These are phyloP conservation scores for Catharus minimus DNA, from an alignment of 2,113 vertebrate genomes.

Conservation along the genomic window DNA sequence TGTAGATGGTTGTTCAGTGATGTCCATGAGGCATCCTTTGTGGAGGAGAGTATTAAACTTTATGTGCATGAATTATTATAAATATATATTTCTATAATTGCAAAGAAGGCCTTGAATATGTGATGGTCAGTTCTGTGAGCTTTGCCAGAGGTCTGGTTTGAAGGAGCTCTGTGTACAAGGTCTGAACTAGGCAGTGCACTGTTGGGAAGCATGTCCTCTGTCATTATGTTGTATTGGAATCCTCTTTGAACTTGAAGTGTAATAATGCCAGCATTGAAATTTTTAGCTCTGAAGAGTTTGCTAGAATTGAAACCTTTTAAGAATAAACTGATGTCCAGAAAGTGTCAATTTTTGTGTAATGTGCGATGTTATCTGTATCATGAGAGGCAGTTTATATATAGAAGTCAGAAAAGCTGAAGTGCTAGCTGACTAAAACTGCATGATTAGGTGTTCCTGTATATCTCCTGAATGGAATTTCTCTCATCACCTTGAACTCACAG, in stretches of 20 bases:
- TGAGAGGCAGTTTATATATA: background rate
- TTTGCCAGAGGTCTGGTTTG: background rate
- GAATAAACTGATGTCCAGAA: background rate
- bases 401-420: background rate
- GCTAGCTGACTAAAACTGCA: background rate
- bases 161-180: background rate
- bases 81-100: background rate
- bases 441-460: background rate
- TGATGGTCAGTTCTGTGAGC: background rate
- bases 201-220: background rate
- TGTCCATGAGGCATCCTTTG: too few relatives aligned
- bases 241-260: background rate
- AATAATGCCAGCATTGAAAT: background rate
- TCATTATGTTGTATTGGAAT: background rate
- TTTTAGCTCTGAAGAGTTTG: background rate
- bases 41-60: background rate
- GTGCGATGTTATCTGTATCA: accelerated
- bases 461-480: background rate
- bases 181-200: background rate
- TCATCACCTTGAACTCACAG: background rate
- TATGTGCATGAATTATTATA: too few relatives aligned
- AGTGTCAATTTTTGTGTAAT: background rate
- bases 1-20: too few relatives aligned
- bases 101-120: background rate
- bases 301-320: background rate